Conservation (phyloP, 2,113 vertebrate genomes). For the Hystrix cristata region DNA sequence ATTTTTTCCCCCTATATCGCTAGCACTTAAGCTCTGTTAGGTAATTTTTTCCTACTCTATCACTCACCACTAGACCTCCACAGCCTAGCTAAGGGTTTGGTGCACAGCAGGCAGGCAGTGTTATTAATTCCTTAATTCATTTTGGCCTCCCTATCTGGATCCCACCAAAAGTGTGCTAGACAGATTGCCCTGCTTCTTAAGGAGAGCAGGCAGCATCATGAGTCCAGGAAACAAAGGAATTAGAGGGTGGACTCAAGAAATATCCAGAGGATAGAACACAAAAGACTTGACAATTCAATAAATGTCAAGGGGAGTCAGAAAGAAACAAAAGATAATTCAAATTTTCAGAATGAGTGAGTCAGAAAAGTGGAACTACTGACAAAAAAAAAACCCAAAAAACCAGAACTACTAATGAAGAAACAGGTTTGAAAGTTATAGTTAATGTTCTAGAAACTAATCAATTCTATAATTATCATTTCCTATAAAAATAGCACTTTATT, state of each 20-base stretch:
- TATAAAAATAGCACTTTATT: conserved; percentile 47
- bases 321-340: conserved; percentile 7
- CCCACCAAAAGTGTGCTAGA: neutral
- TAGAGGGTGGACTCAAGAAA: neutral
- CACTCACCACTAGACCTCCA: neutral
- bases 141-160: conserved; percentile 34
- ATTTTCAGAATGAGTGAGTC: conserved; percentile 6
- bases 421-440: neutral
- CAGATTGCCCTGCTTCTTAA: conserved; percentile 18
- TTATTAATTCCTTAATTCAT: conserved; percentile 19
- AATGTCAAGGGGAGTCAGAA: neutral
- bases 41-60: neutral
- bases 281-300: neutral
- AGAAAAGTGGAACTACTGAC: neutral
- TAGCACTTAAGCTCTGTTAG: neutral
- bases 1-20: too few species aligned
- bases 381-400: neutral
- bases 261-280: neutral
- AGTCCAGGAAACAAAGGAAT: neutral
- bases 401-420: neutral
- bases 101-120: neutral
- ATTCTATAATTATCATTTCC: conserved; percentile 22
- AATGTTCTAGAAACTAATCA: conserved; percentile 44
- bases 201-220: neutral
- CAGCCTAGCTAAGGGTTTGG: neutral